Base-by-base conservation (phyloP, 2,888 invertebrate species). In the Nudaria mundana region DNA sequence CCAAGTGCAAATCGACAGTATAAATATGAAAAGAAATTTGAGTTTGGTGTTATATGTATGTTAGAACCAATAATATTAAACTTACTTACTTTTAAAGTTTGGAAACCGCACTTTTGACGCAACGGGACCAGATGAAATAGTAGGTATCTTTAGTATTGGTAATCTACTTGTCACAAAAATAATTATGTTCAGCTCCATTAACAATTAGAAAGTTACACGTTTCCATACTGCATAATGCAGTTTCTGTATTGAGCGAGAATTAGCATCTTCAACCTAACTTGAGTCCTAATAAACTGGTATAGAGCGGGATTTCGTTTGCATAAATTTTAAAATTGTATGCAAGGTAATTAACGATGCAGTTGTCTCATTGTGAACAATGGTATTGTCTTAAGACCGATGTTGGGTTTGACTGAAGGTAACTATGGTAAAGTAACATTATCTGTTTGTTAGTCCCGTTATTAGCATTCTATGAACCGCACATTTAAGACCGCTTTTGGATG, bases 161-260 rank as follows among this genome's bases (percentile, higher is more conserved):
- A 38, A 36, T 47, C 45, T 33, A 37, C 36, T 40, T 48, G 54
- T 47, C 46, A 40, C 48, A 64, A 67, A 66, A 72, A 61, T 65
- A 58, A n/a, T n/a, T 45, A 47, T 54, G 55, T 54, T 48, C 48
- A 44, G 54, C 49, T 54, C 48, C 55, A 48, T 40, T 58, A 66
- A 66, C 60, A 56, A 50, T 61, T 70, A 71, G 74, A 79, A 79
- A 79, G 73, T 63, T 46, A 55, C 58, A 56, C 59, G 45, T 76
- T 73, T 77, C 71, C 74, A 62, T 62, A 53, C 48, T 60, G 63
- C 58, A 63, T 63, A 63, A 64, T 66, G 67, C 60, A 48, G 63
- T 68, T 67, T 64, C 57, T 66, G 58, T 56, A 52, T 43, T 50
- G 46, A n/a, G n/a, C n/a, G 48, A 53, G 50, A 48, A 54, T 57